Conservation (phyloP, 2,797 vertebrate genomes). For the Pseudochirops corinnae region DNA sequence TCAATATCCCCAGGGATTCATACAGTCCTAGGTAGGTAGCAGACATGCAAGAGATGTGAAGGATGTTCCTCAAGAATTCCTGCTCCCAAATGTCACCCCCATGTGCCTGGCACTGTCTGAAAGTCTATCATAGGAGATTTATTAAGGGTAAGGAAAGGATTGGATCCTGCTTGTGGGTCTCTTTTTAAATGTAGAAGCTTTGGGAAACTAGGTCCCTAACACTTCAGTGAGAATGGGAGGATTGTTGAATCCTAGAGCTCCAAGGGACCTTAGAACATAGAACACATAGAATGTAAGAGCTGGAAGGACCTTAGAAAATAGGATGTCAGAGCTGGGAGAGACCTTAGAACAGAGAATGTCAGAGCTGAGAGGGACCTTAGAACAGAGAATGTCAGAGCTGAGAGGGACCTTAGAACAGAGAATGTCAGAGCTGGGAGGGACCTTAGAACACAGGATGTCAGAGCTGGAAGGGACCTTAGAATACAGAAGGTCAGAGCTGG, state of each 20-base stretch:
- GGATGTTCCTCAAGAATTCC: background rate
- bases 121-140: background rate
- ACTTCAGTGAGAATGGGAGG: background rate
- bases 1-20: background rate
- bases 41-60: background rate
- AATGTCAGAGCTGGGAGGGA: background rate
- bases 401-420: too few relatives aligned
- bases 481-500: background rate
- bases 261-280: background rate
- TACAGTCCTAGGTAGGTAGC: background rate
- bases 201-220: background rate
- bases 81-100: background rate
- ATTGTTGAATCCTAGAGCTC: background rate
- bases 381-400: background rate
- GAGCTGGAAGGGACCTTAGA: too few relatives aligned
- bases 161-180: background rate
- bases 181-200: background rate
- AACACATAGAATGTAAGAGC: background rate
- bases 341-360: background rate
- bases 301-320: background rate
- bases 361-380: background rate
- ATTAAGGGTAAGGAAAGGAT: background rate
- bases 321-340: background rate
- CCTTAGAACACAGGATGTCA: too few relatives aligned
- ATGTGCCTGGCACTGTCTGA: background rate